Conservation (phyloP, 2,113 vertebrate species). For the Nestor notabilis region DNA sequence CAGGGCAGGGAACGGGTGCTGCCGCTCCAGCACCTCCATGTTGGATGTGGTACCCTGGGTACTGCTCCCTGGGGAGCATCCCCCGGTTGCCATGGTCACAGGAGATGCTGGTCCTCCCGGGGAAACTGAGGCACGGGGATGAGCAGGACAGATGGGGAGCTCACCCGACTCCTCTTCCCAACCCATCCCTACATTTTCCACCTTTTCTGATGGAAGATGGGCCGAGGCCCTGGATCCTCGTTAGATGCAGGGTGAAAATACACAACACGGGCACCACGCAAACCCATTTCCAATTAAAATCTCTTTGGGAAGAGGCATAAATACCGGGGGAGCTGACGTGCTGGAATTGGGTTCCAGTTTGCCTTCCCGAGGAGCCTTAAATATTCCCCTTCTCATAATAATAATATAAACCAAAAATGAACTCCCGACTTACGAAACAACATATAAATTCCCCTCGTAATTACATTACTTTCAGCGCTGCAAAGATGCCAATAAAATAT, state of each 20-base stretch:
- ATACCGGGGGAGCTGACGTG: conserved; percentile 1
- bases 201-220: background rate
- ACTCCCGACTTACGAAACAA: background rate
- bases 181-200: background rate
- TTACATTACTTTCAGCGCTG: conserved; percentile 41
- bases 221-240: background rate
- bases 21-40: background rate
- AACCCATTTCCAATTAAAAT: conserved; percentile 68
- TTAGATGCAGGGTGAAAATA: background rate
- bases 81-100: background rate
- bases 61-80: background rate
- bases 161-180: background rate
- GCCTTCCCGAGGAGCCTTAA: conserved; percentile 41
- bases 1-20: background rate
- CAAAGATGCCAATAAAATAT: conserved; percentile 40
- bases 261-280: background rate
- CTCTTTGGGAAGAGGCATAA: conserved; percentile 39
- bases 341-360: conserved; percentile 16
- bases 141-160: background rate
- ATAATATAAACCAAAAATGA: background rate
- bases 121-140: background rate
- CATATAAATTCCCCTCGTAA: conserved; percentile 59
- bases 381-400: conserved; percentile 44
- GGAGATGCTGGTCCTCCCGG: background rate
- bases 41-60: background rate